Conservation (phyloP, 2,113 vertebrate species). For the Hemiprocne comata region DNA sequence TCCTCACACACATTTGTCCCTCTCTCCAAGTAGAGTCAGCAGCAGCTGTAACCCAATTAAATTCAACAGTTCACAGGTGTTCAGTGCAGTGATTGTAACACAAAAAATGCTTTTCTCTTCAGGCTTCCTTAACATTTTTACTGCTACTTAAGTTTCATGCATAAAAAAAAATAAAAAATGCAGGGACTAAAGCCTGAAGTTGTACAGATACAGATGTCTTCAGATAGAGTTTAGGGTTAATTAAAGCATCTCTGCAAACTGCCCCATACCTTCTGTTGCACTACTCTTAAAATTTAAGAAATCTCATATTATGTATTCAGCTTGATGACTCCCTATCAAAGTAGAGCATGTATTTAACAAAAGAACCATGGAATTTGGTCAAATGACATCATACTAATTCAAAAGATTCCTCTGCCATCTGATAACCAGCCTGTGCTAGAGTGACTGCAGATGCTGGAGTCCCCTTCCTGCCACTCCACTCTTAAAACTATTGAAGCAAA, state of each 20-base stretch:
- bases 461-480: neutral
- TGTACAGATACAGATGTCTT: neutral
- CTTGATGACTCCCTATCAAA: neutral
- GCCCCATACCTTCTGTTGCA: neutral
- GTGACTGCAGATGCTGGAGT: neutral
- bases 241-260: neutral
- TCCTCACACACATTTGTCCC: neutral
- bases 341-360: neutral
- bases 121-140: neutral
- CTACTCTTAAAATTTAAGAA: neutral
- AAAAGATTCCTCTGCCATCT: neutral
- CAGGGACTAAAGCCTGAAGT: neutral
- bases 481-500: neutral
- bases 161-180: neutral
- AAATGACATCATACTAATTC: neutral
- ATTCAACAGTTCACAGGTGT: slow-evolving; percentile 42
- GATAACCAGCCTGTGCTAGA: neutral
- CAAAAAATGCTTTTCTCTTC: slow-evolving; percentile 20
- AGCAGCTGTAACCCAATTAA: slow-evolving; percentile 39
- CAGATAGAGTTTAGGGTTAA: neutral
- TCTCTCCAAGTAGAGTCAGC: neutral
- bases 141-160: neutral
- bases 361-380: neutral
- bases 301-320: neutral
- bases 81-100: slow-evolving; percentile 11